Conservation (phyloP, 2,888 invertebrate species). For the Alitta virens region DNA sequence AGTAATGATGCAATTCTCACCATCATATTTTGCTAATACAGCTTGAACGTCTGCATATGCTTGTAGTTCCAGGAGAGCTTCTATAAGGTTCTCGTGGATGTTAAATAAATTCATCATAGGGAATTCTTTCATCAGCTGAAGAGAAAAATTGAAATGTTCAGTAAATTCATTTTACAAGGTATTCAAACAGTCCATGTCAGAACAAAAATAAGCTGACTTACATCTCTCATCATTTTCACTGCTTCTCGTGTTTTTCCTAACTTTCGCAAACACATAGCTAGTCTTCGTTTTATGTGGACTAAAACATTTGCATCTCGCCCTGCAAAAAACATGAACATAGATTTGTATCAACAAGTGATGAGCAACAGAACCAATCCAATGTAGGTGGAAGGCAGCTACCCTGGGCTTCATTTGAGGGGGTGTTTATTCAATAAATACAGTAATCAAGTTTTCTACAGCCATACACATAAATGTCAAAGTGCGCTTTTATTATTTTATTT, state of each 20-base stretch:
- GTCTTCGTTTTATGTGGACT: constrained; percentile 87
- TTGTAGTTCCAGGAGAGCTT: constrained; percentile 91
- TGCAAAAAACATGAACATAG: constrained; percentile 36
- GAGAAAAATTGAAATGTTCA: constrained; percentile 28
- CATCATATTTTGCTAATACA: constrained; percentile 84
- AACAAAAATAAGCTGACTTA: constrained; percentile 44
- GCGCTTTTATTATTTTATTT: too few relatives aligned
- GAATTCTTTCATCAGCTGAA: constrained; percentile 86
- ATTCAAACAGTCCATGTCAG: too few relatives aligned
- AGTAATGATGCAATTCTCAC: too few relatives aligned
- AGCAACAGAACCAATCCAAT: too few relatives aligned
- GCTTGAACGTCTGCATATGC: constrained; percentile 95
- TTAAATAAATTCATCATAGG: constrained; percentile 90
- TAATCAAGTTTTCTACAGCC: too few relatives aligned
- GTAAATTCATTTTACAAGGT: too few relatives aligned
- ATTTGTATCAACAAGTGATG: background rate
- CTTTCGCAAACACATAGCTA: constrained; percentile 97
- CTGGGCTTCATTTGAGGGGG: too few relatives aligned
- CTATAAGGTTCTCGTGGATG: constrained; percentile 94
- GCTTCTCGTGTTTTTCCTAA: constrained; percentile 92
- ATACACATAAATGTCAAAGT: too few relatives aligned
- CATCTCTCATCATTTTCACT: constrained; percentile 92
- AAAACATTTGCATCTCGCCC: constrained; percentile 88
- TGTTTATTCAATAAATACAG: too few relatives aligned
- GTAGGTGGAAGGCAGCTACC: too few relatives aligned